These are phyloP conservation scores for Melanchra persicariae DNA, from an alignment of 2,888 invertebrate species.

Conservation along the genomic window DNA sequence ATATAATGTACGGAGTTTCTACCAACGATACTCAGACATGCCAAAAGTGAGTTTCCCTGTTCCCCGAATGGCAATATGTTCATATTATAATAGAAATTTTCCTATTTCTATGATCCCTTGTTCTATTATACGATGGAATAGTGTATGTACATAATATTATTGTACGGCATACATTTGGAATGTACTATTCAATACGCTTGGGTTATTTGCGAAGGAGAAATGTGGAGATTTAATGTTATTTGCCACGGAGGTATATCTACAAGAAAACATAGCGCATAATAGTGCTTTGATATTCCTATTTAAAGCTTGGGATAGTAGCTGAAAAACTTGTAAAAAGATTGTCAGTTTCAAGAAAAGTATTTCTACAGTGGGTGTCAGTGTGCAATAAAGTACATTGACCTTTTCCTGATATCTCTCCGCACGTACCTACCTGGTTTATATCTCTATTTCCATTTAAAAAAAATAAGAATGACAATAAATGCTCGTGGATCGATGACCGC, in stretches of 20 bases:
- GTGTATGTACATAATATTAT: conserved; percentile 51
- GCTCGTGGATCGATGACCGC: no score
- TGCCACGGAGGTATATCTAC: background rate
- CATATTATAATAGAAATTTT: conserved; percentile 46
- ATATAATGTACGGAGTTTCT: conserved; percentile 38
- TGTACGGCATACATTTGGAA: conserved; percentile 30
- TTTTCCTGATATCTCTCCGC: no score
- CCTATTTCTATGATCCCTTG: conserved; percentile 56
- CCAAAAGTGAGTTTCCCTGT: conserved; percentile 48
- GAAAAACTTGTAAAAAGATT: background rate
- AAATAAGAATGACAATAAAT: no score
- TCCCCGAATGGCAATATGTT: conserved; percentile 42
- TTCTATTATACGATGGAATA: conserved; percentile 58
- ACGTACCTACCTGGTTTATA: no score
- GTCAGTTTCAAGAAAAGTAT: no score
- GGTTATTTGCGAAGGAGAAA: conserved; percentile 24
- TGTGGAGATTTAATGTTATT: conserved; percentile 21
- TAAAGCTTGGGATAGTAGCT: background rate
- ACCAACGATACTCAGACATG: conserved; percentile 33
- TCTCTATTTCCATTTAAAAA: no score
- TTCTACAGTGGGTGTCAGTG: no score
- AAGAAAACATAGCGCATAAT: background rate
- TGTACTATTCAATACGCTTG: conserved; percentile 19
- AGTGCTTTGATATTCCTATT: background rate
- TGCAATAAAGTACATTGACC: no score